These are phyloP conservation scores for Craterocephalus amniculus DNA, from an alignment of 2,797 vertebrate species.

Conservation along the genomic window DNA sequence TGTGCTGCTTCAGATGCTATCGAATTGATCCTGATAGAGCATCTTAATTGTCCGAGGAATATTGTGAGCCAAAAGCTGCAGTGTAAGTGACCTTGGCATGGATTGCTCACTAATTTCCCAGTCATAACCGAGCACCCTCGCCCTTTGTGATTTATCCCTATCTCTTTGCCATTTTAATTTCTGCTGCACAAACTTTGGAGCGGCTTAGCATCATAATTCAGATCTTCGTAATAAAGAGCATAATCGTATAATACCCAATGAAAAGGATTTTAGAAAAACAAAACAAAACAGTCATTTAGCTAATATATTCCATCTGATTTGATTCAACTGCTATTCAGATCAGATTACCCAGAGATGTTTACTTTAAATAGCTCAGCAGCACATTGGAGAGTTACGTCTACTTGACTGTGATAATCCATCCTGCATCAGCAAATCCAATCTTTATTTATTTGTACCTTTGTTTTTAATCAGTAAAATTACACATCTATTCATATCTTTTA, in stretches of 20 bases:
- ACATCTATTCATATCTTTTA: no score
- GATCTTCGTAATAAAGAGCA: neutral
- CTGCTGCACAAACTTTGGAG: constrained; percentile 17
- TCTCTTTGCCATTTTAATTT: constrained; percentile 42
- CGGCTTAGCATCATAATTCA: constrained; percentile 11
- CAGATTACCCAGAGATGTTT: constrained; percentile 3
- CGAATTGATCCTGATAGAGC: constrained; percentile 65
- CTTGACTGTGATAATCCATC: no score
- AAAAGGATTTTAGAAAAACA: no score
- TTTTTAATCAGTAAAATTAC: no score
- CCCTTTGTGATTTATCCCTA: constrained; percentile 17
- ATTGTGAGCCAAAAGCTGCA: constrained; percentile 51
- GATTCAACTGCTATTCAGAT: neutral
- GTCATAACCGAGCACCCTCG: constrained; percentile 31
- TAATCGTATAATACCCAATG: neutral
- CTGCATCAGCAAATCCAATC: no score
- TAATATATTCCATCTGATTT: neutral
- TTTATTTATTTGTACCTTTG: no score
- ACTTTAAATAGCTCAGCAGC: neutral
- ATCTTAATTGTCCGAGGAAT: constrained; percentile 52
- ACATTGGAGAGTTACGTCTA: no score
- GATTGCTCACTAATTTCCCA: constrained; percentile 39
- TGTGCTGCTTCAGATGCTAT: constrained; percentile 72
- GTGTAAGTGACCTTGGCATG: constrained; percentile 56
- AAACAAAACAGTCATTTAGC: no score